A percentile compares a stretch with the other conserved stretches of the same genome.
Conservation (phyloP, 2,113 vertebrate species). For the Erythrocebus patas region DNA sequence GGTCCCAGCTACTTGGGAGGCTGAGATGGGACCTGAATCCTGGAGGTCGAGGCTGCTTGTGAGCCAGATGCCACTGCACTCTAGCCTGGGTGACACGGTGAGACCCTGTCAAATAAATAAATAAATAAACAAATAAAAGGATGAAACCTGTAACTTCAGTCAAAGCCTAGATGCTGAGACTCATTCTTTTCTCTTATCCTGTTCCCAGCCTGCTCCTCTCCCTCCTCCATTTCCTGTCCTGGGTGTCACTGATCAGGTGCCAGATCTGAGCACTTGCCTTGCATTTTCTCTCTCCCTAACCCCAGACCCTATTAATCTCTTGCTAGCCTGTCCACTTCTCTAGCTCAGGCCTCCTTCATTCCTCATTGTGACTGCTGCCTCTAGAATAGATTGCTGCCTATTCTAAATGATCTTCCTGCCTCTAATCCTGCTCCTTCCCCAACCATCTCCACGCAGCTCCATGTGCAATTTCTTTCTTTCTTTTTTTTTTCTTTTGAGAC, state of each 20-base stretch:
- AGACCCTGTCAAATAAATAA: too few relatives aligned
- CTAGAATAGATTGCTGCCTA: background rate
- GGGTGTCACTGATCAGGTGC: background rate
- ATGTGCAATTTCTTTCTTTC: background rate
- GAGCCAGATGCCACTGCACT: too few relatives aligned
- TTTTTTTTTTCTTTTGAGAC: too few relatives aligned
- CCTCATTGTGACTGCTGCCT: background rate
- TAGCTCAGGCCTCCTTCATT: background rate
- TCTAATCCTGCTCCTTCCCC: background rate
- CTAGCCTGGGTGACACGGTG: too few relatives aligned
- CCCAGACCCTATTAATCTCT: background rate
- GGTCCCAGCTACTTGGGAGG: too few relatives aligned
- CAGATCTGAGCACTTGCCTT: background rate
- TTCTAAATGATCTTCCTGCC: background rate
- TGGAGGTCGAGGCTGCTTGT: too few relatives aligned
- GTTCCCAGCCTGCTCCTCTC: background rate
- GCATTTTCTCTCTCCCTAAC: background rate
- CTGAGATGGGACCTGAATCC: too few relatives aligned
- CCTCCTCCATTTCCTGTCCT: background rate
- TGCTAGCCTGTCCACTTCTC: background rate
- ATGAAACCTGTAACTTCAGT: background rate
- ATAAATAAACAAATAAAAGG: background rate
- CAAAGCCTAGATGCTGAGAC: background rate
- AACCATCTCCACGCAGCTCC: background rate
- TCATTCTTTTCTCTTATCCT: background rate